Conservation (phyloP, 2,797 vertebrate species). For the Neosilurus mollespiculum region DNA sequence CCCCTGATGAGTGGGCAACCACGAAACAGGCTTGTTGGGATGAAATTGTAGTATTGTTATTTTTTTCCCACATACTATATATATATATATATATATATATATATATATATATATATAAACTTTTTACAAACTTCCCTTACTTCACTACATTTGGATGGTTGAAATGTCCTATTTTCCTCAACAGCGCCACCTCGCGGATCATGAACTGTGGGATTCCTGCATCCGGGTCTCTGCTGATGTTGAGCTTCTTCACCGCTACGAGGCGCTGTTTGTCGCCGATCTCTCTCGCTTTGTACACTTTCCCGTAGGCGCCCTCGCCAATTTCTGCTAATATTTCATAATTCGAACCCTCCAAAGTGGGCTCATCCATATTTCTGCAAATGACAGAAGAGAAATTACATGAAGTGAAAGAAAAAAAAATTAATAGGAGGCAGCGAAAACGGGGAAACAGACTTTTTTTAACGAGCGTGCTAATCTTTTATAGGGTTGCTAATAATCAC, state of each 20-base stretch:
- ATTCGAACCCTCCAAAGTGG: constrained; percentile 33
- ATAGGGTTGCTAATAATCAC: background rate
- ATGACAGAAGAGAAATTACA: background rate
- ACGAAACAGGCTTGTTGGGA: too few relatives aligned
- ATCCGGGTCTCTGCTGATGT: constrained; percentile 54
- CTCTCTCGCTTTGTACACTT: constrained; percentile 75
- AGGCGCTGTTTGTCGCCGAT: constrained; percentile 64
- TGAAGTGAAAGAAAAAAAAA: background rate
- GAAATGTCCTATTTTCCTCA: constrained; percentile 69
- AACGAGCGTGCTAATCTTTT: background rate
- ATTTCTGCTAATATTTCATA: constrained; percentile 74
- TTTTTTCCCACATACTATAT: too few relatives aligned
- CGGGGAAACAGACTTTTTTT: background rate
- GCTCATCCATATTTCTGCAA: constrained; percentile 56
- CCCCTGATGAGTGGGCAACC: too few relatives aligned
- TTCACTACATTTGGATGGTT: constrained; percentile 76
- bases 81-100: too few relatives aligned
- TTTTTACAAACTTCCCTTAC: constrained; percentile 55
- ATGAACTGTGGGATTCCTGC: constrained; percentile 71
- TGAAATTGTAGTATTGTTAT: too few relatives aligned
- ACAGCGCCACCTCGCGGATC: constrained; percentile 77
- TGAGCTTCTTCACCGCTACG: constrained; percentile 75
- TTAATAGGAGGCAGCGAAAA: background rate
- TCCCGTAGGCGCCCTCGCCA: constrained; percentile 70
- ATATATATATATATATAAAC: too few relatives aligned